A percentile compares a stretch with the other conserved stretches of the same genome.
Evolutionary conservation across 1,140 invertebrate genomes (phyloP).

Genomic region (Calliphora vicina): DNA sequence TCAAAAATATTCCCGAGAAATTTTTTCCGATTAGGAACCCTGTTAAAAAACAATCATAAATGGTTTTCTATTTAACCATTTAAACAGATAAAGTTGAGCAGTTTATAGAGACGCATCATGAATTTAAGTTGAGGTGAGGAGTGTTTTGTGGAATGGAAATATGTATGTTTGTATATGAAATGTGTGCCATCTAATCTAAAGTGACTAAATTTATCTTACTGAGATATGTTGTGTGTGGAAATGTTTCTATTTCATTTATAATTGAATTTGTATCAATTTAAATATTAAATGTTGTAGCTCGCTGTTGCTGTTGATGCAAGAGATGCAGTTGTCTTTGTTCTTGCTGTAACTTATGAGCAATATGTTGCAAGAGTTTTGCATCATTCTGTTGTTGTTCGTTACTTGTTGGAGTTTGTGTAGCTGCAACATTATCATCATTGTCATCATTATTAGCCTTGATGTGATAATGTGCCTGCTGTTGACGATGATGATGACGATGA

Average conservation of each 20-base stretch:
- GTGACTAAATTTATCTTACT: conserved; percentile 16
- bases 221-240: conserved; percentile 4
- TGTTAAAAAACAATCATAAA: no score
- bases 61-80: no score
- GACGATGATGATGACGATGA: not conserved
- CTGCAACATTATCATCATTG: not conserved
- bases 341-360: conserved; percentile 24
- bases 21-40: no score
- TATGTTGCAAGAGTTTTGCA: conserved; percentile 21
- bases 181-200: not conserved
- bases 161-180: not conserved
- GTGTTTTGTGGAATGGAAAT: no score
- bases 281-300: not conserved
- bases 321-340: conserved; percentile 15
- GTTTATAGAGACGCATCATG: no score
- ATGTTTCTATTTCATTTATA: not conserved
- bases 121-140: no score
- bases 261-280: not conserved
- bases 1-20: no score
- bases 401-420: not conserved
- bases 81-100: no score
- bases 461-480: not conserved
- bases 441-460: not conserved
- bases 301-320: conserved; percentile 1
- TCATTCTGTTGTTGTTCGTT: not conserved